Evolutionary conservation across 2,113 vertebrate species (phyloP).

Genomic region (Gobius niger): DNA sequence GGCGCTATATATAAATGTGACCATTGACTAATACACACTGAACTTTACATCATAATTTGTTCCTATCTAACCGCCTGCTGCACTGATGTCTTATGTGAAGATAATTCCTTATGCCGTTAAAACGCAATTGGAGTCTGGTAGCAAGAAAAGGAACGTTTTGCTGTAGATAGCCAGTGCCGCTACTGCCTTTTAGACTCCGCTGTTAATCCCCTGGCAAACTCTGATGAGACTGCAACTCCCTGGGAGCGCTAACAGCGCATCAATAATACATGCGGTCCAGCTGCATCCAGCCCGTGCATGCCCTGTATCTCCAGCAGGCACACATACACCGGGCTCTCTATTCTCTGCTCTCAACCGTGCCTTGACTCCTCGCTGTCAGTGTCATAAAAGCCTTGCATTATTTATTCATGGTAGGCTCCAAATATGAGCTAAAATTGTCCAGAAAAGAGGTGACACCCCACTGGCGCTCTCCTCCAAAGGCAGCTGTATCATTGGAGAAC

Average conservation of each 20-base stretch:
- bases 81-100: conserved; percentile 48
- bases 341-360: conserved; percentile 45
- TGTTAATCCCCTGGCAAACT: conserved; percentile 71
- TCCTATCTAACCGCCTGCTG: conserved; percentile 22
- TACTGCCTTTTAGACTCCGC: conserved; percentile 62
- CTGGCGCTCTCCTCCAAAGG: conserved; percentile 44
- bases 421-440: conserved; percentile 60
- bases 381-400: conserved; percentile 63
- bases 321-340: conserved; percentile 45
- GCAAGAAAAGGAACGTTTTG: neutral
- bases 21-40: conserved; percentile 9
- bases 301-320: conserved; percentile 36
- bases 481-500: conserved; percentile 48
- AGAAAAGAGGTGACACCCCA: conserved; percentile 50
- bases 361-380: conserved; percentile 60
- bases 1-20: neutral
- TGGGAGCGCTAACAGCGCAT: conserved; percentile 68
- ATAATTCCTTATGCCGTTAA: conserved; percentile 41
- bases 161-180: conserved; percentile 39
- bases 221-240: conserved; percentile 71
- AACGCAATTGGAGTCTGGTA: conserved; percentile 30
- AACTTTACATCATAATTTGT: conserved; percentile 28
- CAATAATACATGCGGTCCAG: conserved; percentile 74
- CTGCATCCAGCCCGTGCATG: conserved; percentile 59
- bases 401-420: conserved; percentile 62